These are phyloP conservation scores for Tachuris rubrigastra DNA, from an alignment of 2,113 vertebrate species.

Conservation along the genomic window DNA sequence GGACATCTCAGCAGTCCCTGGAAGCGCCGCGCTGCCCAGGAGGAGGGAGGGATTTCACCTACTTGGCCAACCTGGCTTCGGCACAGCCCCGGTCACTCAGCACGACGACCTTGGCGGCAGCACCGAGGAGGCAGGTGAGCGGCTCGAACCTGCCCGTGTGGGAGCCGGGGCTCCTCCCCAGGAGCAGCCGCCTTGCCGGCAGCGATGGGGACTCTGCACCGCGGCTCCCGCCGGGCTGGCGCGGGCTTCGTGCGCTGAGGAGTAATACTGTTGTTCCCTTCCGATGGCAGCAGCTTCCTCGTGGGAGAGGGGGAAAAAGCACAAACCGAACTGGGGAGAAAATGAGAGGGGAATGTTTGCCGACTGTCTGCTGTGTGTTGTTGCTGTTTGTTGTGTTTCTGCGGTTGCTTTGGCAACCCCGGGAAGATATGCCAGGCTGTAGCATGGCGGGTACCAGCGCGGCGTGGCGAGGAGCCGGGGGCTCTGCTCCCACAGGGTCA, in stretches of 20 bases:
- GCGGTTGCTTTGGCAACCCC: constrained; percentile 28
- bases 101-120: not conserved
- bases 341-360: constrained; percentile 64
- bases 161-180: not conserved
- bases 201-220: fast-evolving
- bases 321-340: constrained; percentile 24
- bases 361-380: constrained; percentile 48
- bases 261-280: not conserved
- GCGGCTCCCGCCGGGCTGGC: not conserved
- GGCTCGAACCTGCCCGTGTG: fast-evolving
- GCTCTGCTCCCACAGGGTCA: fast-evolving
- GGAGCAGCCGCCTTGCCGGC: not conserved
- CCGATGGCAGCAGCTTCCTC: constrained; percentile 27
- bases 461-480: fast-evolving
- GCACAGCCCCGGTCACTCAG: not conserved
- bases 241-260: fast-evolving
- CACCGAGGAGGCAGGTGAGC: not conserved
- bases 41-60: not conserved
- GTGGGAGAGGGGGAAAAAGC: constrained; percentile 52
- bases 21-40: fast-evolving
- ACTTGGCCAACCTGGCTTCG: not conserved
- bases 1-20: not conserved
- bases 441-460: not conserved
- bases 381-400: constrained; percentile 63
- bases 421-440: constrained; percentile 8